Conservation (phyloP, 2,888 invertebrate species). For the Tanytarsus gracilentus region DNA sequence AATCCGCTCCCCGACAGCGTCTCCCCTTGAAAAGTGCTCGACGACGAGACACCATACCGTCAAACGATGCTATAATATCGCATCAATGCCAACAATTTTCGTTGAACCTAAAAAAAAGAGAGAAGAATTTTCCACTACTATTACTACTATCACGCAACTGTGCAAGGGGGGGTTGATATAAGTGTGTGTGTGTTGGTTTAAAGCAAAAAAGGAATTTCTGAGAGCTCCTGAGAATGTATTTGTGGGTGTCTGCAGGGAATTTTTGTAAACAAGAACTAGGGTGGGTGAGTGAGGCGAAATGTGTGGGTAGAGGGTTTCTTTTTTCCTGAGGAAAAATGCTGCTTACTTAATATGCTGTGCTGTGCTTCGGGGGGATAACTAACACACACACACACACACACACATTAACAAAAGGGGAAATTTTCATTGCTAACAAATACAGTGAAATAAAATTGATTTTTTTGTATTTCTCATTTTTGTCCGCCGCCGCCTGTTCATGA, state of each 20-base stretch:
- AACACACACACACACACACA: too few species aligned
- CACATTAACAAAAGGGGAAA: too few species aligned
- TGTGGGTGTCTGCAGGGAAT: conserved; percentile 15
- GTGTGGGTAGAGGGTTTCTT: too few species aligned
- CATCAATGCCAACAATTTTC: conserved; percentile 24
- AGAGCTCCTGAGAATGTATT: background rate
- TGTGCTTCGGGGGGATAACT: too few species aligned
- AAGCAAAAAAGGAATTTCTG: background rate
- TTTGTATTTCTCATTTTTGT: too few species aligned
- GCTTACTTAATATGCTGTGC: too few species aligned
- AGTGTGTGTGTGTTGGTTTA: background rate
- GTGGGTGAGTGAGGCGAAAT: too few species aligned
- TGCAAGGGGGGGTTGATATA: background rate
- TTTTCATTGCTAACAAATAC: too few species aligned
- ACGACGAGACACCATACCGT: background rate
- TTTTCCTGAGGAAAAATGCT: too few species aligned
- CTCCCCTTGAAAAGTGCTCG: conserved; percentile 24
- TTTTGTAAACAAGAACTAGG: too few species aligned
- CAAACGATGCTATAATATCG: background rate
- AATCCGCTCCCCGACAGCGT: conserved; percentile 7
- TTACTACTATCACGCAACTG: background rate
- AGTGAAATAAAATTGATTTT: too few species aligned
- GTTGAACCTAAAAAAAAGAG: conserved; percentile 8
- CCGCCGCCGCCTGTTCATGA: too few species aligned
- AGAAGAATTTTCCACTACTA: conserved; percentile 4